Evolutionary conservation across 2,797 vertebrate species (phyloP).

Genomic region (Centropyge bicolor): DNA sequence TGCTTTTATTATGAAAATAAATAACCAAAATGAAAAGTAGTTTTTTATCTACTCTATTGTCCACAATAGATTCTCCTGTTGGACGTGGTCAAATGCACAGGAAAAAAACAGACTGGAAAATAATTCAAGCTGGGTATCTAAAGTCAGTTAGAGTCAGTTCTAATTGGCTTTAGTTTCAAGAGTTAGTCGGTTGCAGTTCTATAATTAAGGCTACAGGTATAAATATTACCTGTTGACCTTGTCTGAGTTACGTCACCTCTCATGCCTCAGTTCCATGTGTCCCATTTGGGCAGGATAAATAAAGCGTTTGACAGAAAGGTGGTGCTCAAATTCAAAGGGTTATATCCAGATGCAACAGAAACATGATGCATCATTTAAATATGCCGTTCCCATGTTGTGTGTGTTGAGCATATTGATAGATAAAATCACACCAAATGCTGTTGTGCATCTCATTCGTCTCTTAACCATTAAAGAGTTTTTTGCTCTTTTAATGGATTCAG

Average conservation of each 20-base stretch:
- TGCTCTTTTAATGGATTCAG: conserved; percentile 28
- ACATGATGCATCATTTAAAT: neutral
- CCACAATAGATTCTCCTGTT: too few species aligned
- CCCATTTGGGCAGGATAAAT: neutral
- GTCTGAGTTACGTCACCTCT: neutral
- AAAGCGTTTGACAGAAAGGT: neutral
- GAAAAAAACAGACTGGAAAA: too few species aligned
- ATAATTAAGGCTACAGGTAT: too few species aligned
- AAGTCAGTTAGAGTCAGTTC: neutral
- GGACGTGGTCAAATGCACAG: too few species aligned
- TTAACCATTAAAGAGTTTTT: conserved; percentile 17
- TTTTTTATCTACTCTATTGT: too few species aligned
- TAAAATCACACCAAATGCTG: neutral
- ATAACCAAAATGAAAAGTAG: too few species aligned
- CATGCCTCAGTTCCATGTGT: neutral
- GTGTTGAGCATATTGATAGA: conserved; percentile 1
- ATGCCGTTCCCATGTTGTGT: neutral
- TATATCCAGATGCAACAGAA: neutral
- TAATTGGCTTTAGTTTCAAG: neutral
- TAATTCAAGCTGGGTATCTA: neutral
- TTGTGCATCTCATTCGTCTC: conserved; percentile 25
- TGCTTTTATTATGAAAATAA: too few species aligned
- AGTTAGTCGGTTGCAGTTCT: neutral
- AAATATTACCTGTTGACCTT: too few species aligned
- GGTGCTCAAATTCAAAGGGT: neutral